Conservation (phyloP, 2,888 invertebrate genomes). For the Hyposoter dolosus region DNA sequence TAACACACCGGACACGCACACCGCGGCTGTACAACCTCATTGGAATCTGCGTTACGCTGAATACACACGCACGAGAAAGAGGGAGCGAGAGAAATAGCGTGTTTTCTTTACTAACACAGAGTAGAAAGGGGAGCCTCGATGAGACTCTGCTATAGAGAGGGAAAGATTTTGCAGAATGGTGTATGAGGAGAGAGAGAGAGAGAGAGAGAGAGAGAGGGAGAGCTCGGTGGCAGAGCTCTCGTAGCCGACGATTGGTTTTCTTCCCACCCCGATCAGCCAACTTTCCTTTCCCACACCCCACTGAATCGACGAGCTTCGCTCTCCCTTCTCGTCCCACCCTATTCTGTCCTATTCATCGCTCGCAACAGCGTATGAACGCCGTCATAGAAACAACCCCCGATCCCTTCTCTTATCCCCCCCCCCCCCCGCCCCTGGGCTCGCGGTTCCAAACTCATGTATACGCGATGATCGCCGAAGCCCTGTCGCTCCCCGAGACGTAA, state of each 20-base stretch:
- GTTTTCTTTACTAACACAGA: neutral
- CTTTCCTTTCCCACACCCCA: conserved; percentile 68
- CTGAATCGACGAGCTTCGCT: conserved; percentile 54
- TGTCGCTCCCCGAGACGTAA: neutral
- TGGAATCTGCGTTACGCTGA: neutral
- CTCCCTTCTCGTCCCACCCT: conserved; percentile 66
- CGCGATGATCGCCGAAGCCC: conserved; percentile 20
- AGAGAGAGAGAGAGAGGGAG: conserved; percentile 44
- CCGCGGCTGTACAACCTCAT: conserved; percentile 8
- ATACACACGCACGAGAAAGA: neutral
- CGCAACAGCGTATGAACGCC: conserved; percentile 67
- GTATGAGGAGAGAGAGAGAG: conserved; percentile 30
- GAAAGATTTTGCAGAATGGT: neutral
- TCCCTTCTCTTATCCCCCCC: conserved; percentile 57
- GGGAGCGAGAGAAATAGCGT: neutral
- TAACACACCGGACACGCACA: conserved; percentile 59
- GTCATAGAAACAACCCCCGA: conserved; percentile 63
- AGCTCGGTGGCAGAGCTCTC: neutral
- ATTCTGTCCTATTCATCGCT: conserved; percentile 44
- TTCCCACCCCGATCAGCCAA: conserved; percentile 75
- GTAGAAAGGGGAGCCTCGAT: conserved; percentile 16
- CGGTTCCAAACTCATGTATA: neutral
- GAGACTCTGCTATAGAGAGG: neutral
- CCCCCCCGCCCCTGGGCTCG: conserved; percentile 50
- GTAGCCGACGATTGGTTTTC: conserved; percentile 83